Percentiles rank a stretch among this genome's conserved stretches.
phyloP scores from a whole-genome alignment of 2,113 vertebrate genomes.

The Corythaixoides concolor region DNA sequence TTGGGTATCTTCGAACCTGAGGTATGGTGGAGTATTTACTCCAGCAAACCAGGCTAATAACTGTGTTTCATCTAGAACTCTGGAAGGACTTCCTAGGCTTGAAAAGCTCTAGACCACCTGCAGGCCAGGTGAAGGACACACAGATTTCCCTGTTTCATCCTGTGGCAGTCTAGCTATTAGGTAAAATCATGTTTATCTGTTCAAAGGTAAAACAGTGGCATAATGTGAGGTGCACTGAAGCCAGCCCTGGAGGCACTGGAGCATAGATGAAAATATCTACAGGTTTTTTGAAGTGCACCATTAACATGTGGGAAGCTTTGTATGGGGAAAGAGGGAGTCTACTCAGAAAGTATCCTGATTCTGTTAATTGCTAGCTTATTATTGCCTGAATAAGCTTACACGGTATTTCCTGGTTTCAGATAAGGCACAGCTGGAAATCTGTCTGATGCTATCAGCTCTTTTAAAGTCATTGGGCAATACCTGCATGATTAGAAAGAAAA shows the following conservation, averaged over 20 bases:
- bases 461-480: background rate
- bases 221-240: background rate
- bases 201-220: background rate
- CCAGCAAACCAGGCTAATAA: background rate
- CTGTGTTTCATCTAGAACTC: background rate
- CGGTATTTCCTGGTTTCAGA: constrained; percentile 10
- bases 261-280: background rate
- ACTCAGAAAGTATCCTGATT: background rate
- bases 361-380: constrained; percentile 38
- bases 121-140: accelerated
- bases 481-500: background rate
- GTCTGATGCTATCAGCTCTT: background rate
- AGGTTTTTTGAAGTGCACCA: background rate
- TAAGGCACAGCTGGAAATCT: constrained; percentile 8
- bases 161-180: background rate
- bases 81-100: background rate
- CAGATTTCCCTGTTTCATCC: background rate
- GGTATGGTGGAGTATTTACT: background rate
- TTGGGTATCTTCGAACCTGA: accelerated
- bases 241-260: background rate
- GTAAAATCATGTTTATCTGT: background rate
- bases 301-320: background rate
- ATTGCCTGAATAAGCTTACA: background rate
- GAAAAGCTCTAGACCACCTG: background rate
- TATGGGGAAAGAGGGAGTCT: background rate